These are phyloP conservation scores for Brachyopa scutellaris DNA, from an alignment of 2,888 invertebrate genomes.

Conservation along the genomic window DNA sequence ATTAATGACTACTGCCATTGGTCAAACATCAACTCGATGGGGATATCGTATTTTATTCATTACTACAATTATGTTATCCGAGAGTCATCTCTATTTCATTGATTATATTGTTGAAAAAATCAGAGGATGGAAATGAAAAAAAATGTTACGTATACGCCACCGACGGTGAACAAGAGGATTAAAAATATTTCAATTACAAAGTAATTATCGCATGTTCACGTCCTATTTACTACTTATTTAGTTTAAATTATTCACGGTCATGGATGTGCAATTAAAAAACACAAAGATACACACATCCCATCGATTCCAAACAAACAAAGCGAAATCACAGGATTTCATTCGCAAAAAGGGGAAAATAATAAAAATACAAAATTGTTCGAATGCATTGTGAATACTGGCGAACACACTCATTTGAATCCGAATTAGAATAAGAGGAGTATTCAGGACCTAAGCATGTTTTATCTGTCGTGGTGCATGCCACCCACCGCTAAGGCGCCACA, in stretches of 20 bases:
- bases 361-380: not conserved
- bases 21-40: slow-evolving; percentile 27
- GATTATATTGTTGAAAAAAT: slow-evolving; percentile 20
- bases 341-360: not conserved
- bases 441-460: slow-evolving; percentile 19
- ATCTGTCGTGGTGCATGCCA: slow-evolving; percentile 40
- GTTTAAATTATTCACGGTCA: slow-evolving; percentile 9
- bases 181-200: slow-evolving; percentile 33
- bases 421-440: slow-evolving; percentile 51
- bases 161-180: slow-evolving; percentile 22
- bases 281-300: slow-evolving; percentile 22
- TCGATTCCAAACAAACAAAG: slow-evolving; percentile 13
- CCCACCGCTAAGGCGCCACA: slow-evolving; percentile 6
- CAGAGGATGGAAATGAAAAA: not conserved
- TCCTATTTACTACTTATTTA: slow-evolving; percentile 27
- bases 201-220: slow-evolving; percentile 25
- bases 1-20: slow-evolving; percentile 47
- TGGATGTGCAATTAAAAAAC: slow-evolving; percentile 3
- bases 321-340: slow-evolving; percentile 16
- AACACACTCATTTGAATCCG: slow-evolving; percentile 26
- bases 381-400: slow-evolving; percentile 38
- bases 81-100: slow-evolving; percentile 6
- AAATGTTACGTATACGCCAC: slow-evolving; percentile 48
- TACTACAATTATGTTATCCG: slow-evolving; percentile 32
- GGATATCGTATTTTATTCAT: slow-evolving; percentile 32